Percentiles rank a stretch among this genome's conserved stretches.
Conservation (phyloP, 1,140 invertebrate genomes). For the Formica selysi region DNA sequence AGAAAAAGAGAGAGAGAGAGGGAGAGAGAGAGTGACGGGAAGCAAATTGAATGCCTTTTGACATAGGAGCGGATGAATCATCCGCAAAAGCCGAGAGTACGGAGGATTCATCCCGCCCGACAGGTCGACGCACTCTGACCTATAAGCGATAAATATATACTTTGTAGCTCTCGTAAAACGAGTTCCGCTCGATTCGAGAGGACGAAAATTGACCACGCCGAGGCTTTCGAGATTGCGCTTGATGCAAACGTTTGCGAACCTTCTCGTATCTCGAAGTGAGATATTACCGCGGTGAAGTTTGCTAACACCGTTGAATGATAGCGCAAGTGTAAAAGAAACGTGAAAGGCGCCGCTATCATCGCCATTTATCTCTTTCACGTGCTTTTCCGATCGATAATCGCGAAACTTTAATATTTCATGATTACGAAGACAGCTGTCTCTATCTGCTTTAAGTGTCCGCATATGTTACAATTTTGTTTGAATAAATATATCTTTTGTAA, state of each 20-base stretch:
- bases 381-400: background rate
- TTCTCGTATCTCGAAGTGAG: conserved; percentile 34
- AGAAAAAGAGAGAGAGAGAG: background rate
- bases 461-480: background rate
- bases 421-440: background rate
- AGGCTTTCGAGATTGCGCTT: conserved; percentile 31
- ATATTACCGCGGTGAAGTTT: conserved; percentile 18
- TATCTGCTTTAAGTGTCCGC: conserved; percentile 2
- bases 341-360: conserved; percentile 38
- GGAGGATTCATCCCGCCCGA: conserved; percentile 29
- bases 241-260: background rate
- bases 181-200: conserved; percentile 38
- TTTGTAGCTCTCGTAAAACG: conserved; percentile 49
- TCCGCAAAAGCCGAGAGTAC: background rate
- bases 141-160: conserved; percentile 52
- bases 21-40: background rate
- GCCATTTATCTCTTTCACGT: background rate
- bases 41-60: conserved; percentile 24
- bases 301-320: conserved; percentile 3
- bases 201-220: conserved; percentile 22
- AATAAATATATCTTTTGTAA: background rate
- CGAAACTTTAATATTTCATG: background rate
- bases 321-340: conserved; percentile 11
- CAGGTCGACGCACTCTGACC: conserved; percentile 58
- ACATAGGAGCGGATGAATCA: conserved; percentile 60